These are phyloP conservation scores for Hypomecis punctinalis DNA, from an alignment of 2,888 invertebrate genomes.

Conservation along the genomic window DNA sequence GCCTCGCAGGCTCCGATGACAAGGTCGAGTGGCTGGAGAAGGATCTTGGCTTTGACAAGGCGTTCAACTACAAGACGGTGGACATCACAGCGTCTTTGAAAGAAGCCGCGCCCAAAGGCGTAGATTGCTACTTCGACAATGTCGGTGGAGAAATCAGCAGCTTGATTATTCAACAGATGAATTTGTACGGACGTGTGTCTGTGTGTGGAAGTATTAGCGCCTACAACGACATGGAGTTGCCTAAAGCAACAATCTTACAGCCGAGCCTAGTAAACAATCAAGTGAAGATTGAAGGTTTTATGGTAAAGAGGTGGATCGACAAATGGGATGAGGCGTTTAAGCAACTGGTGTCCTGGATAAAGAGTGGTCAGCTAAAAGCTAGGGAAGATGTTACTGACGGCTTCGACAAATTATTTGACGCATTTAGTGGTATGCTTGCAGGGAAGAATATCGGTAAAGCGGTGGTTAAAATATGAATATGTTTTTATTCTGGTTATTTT, in stretches of 20 bases:
- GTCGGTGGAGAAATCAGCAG: conserved; percentile 88
- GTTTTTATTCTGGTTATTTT: neutral
- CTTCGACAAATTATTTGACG: conserved; percentile 87
- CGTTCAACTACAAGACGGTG: conserved; percentile 89
- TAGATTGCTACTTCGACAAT: conserved; percentile 91
- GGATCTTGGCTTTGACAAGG: conserved; percentile 88
- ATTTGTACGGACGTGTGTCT: conserved; percentile 82
- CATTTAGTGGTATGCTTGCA: conserved; percentile 83
- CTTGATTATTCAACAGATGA: conserved; percentile 85
- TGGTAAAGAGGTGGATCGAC: conserved; percentile 74
- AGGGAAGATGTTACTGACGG: conserved; percentile 87
- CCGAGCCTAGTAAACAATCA: conserved; percentile 46
- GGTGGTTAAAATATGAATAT: conserved; percentile 47
- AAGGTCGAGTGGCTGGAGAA: conserved; percentile 88
- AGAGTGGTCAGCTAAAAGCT: conserved; percentile 86
- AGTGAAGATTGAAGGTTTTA: conserved; percentile 86
- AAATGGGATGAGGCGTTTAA: conserved; percentile 84
- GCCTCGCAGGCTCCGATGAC: conserved; percentile 88
- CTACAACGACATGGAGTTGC: conserved; percentile 70
- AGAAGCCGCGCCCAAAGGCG: conserved; percentile 64
- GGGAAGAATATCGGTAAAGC: conserved; percentile 84
- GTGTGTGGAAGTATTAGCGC: conserved; percentile 87
- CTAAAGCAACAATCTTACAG: conserved; percentile 15
- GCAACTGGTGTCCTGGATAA: conserved; percentile 85
- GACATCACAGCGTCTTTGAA: conserved; percentile 83